These are phyloP conservation scores for Macrophya annulata DNA, from an alignment of 2,888 invertebrate genomes.

Conservation along the genomic window DNA sequence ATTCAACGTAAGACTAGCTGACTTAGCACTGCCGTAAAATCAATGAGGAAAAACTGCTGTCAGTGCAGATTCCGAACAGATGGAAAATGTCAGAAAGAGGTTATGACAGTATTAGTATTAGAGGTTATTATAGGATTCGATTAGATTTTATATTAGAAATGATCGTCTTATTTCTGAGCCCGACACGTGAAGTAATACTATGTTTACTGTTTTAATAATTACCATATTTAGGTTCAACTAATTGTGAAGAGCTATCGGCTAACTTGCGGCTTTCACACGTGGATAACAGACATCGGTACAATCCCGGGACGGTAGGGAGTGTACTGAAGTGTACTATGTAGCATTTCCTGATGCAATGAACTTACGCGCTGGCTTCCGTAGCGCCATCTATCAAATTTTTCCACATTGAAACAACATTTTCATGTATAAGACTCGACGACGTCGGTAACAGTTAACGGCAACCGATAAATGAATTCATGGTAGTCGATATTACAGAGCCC, in stretches of 20 bases:
- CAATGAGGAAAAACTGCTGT: neutral
- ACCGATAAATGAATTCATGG: neutral
- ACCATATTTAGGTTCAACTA: slow-evolving; percentile 40
- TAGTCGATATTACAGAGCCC: neutral
- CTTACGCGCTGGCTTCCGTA: neutral
- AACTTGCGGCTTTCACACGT: neutral
- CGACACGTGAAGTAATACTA: neutral
- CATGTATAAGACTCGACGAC: neutral
- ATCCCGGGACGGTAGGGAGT: neutral
- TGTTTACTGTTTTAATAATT: neutral
- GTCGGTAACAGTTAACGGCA: neutral
- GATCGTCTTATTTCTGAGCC: neutral
- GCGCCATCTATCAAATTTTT: neutral
- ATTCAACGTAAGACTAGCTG: neutral
- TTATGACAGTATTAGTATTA: too few species aligned
- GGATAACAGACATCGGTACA: neutral
- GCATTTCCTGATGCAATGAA: neutral
- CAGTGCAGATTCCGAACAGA: slow-evolving; percentile 16
- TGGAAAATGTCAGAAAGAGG: slow-evolving; percentile 37
- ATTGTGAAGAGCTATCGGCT: neutral
- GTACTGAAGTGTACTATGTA: too few species aligned
- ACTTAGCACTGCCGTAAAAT: neutral
- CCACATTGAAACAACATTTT: neutral
- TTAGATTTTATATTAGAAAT: neutral
- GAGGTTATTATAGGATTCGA: neutral